Evolutionary conservation across 2,797 vertebrate species (phyloP).

Genomic region (Salarias fasciatus): DNA sequence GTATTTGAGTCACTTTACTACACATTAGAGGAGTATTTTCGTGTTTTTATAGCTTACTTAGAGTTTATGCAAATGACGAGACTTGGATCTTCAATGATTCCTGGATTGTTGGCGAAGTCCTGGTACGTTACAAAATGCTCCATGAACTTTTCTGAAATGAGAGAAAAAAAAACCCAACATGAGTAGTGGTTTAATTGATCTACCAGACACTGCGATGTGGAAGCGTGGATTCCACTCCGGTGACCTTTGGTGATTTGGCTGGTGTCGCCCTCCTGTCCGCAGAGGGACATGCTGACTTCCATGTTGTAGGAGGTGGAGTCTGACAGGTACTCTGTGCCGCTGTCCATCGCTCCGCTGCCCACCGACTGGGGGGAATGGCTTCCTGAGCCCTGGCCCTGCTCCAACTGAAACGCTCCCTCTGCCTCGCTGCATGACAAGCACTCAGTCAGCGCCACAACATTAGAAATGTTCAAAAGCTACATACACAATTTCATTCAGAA

Average conservation of each 20-base stretch:
- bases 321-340: constrained; percentile 71
- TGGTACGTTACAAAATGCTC: constrained; percentile 89
- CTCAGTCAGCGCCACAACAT: too few relatives aligned
- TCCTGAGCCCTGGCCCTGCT: constrained; percentile 68
- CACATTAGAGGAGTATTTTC: not conserved
- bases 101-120: constrained; percentile 90
- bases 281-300: constrained; percentile 89
- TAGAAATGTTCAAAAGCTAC: too few relatives aligned
- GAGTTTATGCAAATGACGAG: constrained; percentile 93
- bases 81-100: constrained; percentile 90
- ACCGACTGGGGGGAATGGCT: constrained; percentile 80
- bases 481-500: too few relatives aligned
- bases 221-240: not conserved
- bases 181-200: not conserved
- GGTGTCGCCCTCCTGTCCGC: constrained; percentile 85
- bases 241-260: constrained; percentile 85
- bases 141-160: constrained; percentile 86
- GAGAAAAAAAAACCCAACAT: not conserved
- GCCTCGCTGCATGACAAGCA: constrained; percentile 80
- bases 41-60: constrained; percentile 81
- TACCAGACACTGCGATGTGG: not conserved
- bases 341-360: constrained; percentile 74
- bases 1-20: too few relatives aligned
- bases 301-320: constrained; percentile 75
- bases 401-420: constrained; percentile 68